phyloP scores from a whole-genome alignment of 1,140 invertebrate species.

The Diorhabda carinulata region DNA sequence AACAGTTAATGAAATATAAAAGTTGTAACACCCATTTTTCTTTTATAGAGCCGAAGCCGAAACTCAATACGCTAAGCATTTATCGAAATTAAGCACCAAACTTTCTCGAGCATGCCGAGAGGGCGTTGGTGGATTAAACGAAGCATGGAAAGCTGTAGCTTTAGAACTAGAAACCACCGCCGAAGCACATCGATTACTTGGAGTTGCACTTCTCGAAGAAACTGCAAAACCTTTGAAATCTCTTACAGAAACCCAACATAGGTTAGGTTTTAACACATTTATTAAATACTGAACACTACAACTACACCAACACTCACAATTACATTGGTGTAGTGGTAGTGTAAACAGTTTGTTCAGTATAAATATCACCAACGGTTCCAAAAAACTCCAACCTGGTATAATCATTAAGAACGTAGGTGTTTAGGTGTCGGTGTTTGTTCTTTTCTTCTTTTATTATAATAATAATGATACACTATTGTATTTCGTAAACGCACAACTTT shows the following conservation, averaged over 20 bases:
- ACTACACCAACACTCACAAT: too few relatives aligned
- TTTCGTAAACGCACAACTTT: too few relatives aligned
- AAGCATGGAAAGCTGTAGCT: slow-evolving; percentile 86
- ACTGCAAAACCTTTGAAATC: slow-evolving; percentile 82
- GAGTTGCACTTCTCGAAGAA: slow-evolving; percentile 76
- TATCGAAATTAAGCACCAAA: slow-evolving; percentile 82
- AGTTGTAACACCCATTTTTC: neutral
- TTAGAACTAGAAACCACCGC: slow-evolving; percentile 87
- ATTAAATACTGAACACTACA: too few relatives aligned
- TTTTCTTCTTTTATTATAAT: too few relatives aligned
- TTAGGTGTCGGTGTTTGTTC: too few relatives aligned
- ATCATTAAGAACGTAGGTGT: too few relatives aligned
- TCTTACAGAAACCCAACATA: slow-evolving; percentile 68
- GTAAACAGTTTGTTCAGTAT: too few relatives aligned
- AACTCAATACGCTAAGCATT: slow-evolving; percentile 81
- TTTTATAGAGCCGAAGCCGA: slow-evolving; percentile 80
- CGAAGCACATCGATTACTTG: slow-evolving; percentile 71
- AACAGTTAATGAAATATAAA: too few relatives aligned
- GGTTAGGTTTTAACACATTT: slow-evolving; percentile 11
- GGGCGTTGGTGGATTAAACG: slow-evolving; percentile 74
- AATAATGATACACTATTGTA: too few relatives aligned
- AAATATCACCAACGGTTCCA: too few relatives aligned
- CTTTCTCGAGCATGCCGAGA: slow-evolving; percentile 76
- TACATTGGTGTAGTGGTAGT: too few relatives aligned
- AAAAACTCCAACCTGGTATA: too few relatives aligned